These are phyloP conservation scores for Nerophis lumbriciformis DNA, from an alignment of 2,113 vertebrate species.

Conservation along the genomic window DNA sequence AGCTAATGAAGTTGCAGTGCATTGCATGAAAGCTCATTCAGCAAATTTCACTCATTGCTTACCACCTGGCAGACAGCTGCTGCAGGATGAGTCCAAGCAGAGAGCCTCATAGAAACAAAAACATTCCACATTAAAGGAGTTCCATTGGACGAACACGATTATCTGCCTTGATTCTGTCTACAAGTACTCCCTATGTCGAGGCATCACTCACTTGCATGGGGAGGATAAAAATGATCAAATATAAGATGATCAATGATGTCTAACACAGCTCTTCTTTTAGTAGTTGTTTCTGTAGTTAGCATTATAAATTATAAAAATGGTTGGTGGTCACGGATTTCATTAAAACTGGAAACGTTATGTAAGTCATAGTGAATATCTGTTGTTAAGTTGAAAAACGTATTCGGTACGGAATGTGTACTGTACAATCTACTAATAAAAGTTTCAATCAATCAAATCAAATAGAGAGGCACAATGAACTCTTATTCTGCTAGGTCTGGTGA, in stretches of 20 bases:
- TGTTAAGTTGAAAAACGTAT: no score
- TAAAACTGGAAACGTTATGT: no score
- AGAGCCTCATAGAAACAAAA: constrained; percentile 46
- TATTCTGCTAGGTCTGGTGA: no score
- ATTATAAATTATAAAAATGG: no score
- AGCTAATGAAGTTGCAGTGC: constrained; percentile 1
- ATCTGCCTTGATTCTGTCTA: constrained; percentile 48
- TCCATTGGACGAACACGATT: constrained; percentile 46
- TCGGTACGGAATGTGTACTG: no score
- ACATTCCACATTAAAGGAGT: constrained; percentile 64
- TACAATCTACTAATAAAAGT: no score
- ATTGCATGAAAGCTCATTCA: constrained; percentile 7
- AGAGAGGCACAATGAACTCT: no score
- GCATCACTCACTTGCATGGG: constrained; percentile 38
- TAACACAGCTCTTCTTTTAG: constrained; percentile 18
- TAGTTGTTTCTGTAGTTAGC: background rate
- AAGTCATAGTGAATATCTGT: no score
- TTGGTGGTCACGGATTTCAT: no score
- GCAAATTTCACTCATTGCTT: background rate
- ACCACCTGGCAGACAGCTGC: constrained; percentile 44
- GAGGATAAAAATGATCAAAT: constrained; percentile 37
- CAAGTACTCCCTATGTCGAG: constrained; percentile 41
- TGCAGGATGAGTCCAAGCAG: constrained; percentile 45
- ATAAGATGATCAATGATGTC: constrained; percentile 33
- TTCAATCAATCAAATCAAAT: no score